Percentiles rank a stretch among this genome's conserved stretches.
Conservation (phyloP, 1,140 invertebrate genomes). For the Ditylenchus dipsaci region DNA sequence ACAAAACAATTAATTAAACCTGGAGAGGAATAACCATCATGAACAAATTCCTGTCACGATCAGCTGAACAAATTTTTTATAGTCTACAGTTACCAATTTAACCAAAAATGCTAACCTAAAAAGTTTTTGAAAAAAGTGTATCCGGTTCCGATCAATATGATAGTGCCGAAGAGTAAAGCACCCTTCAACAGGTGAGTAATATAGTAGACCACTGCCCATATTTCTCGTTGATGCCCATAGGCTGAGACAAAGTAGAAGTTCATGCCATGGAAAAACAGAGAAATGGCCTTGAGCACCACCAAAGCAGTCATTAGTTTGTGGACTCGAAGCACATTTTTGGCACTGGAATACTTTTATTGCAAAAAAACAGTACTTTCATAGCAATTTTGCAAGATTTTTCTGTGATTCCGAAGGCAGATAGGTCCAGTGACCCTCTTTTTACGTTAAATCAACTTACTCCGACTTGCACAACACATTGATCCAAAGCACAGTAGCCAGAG, state of each 20-base stretch:
- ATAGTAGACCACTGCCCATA: conserved; percentile 94
- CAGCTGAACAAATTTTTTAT: conserved; percentile 91
- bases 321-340: conserved; percentile 81
- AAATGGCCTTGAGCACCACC: conserved; percentile 82
- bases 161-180: conserved; percentile 87
- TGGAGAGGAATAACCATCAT: conserved; percentile 95
- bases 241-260: conserved; percentile 93
- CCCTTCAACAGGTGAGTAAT: conserved; percentile 71
- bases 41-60: conserved; percentile 95
- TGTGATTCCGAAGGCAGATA: neutral
- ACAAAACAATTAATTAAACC: conserved; percentile 62
- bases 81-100: conserved; percentile 98
- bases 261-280: conserved; percentile 87
- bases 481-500: conserved; percentile 83
- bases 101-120: conserved; percentile 77
- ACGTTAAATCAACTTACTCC: conserved; percentile 64
- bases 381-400: neutral
- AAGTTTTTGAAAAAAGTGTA: conserved; percentile 99
- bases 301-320: conserved; percentile 93
- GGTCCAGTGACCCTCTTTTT: neutral
- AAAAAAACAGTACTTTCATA: neutral
- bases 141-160: conserved; percentile 91
- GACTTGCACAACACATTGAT: conserved; percentile 79
- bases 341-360: conserved; percentile 58
- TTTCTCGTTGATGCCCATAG: conserved; percentile 86